A percentile compares a stretch with the other conserved stretches of the same genome.
These are phyloP conservation scores for Poecilia wingei DNA, from an alignment of 2,797 vertebrate species.

Conservation along the genomic window DNA sequence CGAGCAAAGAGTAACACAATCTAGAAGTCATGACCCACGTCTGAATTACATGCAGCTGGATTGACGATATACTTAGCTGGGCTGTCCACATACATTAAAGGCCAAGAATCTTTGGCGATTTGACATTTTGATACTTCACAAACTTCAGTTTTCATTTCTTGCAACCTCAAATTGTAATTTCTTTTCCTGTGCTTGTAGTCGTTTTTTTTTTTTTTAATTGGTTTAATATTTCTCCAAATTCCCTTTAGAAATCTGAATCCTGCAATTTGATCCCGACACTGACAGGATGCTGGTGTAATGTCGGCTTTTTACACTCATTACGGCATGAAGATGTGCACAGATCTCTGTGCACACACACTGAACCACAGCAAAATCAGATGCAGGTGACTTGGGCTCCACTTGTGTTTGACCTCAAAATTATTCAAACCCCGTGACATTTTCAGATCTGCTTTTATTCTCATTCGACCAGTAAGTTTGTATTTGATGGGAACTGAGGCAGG, in stretches of 20 bases:
- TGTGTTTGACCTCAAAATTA: not conserved
- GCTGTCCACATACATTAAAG: not conserved
- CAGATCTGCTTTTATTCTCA: not conserved
- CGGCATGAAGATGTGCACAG: not conserved
- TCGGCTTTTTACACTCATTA: not conserved
- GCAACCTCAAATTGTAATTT: not conserved
- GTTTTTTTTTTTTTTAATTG: not conserved
- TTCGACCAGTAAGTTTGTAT: not conserved
- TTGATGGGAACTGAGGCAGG: not conserved
- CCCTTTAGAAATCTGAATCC: not conserved
- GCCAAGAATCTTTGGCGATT: not conserved
- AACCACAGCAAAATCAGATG: not conserved
- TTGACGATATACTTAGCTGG: not conserved
- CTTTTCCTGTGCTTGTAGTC: not conserved
- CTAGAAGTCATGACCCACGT: constrained; percentile 2
- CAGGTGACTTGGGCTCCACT: not conserved
- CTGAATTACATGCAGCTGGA: constrained; percentile 14
- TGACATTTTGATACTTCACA: not conserved
- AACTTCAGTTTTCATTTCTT: not conserved
- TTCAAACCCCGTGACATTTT: not conserved
- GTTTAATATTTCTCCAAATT: constrained; percentile 4
- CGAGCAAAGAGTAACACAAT: not conserved
- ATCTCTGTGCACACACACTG: not conserved
- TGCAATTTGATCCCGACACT: not conserved
- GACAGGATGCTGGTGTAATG: constrained; percentile 1